Conservation (phyloP, 37 sponge, comb jelly and placozoan species). For the Ianthella basta region DNA sequence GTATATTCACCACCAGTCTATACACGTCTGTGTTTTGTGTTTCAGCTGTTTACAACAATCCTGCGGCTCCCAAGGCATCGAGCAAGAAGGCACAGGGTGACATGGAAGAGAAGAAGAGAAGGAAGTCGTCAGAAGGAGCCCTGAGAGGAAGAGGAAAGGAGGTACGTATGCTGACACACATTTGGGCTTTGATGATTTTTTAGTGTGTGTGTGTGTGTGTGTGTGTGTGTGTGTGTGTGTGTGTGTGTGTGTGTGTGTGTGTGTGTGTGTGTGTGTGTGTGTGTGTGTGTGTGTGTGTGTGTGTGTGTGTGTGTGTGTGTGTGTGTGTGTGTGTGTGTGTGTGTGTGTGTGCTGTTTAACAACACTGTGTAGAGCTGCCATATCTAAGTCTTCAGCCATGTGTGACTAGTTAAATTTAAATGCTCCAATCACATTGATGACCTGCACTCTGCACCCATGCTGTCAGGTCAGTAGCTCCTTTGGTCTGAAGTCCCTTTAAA, state of each 20-base stretch:
- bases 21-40: background rate
- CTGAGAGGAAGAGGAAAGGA: conserved; percentile 4
- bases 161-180: background rate
- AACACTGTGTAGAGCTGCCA: no score
- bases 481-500: no score
- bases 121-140: background rate
- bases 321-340: conserved; percentile 48
- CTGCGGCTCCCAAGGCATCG: background rate
- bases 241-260: conserved; percentile 13
- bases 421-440: no score
- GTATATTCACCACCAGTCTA: no score
- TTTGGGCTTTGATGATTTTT: no score
- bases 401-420: no score
- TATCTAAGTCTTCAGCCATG: no score
- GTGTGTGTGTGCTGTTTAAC: conserved; percentile 30
- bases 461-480: no score
- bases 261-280: conserved; percentile 34
- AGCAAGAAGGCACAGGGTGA: background rate
- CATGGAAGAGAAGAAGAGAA: background rate
- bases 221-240: no score
- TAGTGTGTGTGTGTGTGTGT: no score
- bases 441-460: no score
- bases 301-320: conserved; percentile 52
- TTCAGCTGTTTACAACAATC: conserved; percentile 11
- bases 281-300: conserved; percentile 49